Evolutionary conservation across 2,888 invertebrate species (phyloP), one percentile per base, ranked within the genome.

Genomic region (Congeria kusceri): DNA sequence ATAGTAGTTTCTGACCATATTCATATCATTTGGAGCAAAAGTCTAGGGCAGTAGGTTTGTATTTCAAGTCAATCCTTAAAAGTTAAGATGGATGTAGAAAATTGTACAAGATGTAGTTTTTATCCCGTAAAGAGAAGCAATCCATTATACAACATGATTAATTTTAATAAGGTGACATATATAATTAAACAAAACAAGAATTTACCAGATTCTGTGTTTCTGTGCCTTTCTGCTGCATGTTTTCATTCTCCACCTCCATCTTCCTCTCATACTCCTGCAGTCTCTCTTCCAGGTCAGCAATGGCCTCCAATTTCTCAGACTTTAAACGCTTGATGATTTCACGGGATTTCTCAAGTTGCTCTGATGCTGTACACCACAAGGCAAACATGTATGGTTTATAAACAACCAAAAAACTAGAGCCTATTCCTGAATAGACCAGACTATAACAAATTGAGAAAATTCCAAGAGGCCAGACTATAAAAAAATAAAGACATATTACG

Each of bases 211-310:
- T 85, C 44, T 93, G 86, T 25, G 88, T 85, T 46, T 93, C 88
- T n/a, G 93, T 93, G 58, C 94, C 85, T 75, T 94, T 93, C 80
- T 93, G 92, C 32, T 93, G 86, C 57, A 92, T 80, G 65, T 85
- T 89, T 71, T 91, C 90, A 62, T 92, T 92, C 71, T 93, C 93
- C 56, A 89, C 86, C 77, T 93, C 91, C 89, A 92, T 83, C 46
- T 84, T 76, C 64, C 87, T 82, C 70, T 92, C 93, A 18, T 91
- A 84, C n/a, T 66, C 64, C 58, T 83, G 80, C 59, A 93, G 61
- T 67, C 85, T 87, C 65, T 85, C 86, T 61, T 90, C 85, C 77
- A 90, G 86, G 28, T 91, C 89, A 29, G 80, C 74, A 5, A 84
- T 64, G 11, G 87, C 62, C 61, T 83, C 79, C 32, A 83, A 87